Evolutionary conservation across 2,113 vertebrate genomes (phyloP).

Genomic region (Percina caprodes): DNA sequence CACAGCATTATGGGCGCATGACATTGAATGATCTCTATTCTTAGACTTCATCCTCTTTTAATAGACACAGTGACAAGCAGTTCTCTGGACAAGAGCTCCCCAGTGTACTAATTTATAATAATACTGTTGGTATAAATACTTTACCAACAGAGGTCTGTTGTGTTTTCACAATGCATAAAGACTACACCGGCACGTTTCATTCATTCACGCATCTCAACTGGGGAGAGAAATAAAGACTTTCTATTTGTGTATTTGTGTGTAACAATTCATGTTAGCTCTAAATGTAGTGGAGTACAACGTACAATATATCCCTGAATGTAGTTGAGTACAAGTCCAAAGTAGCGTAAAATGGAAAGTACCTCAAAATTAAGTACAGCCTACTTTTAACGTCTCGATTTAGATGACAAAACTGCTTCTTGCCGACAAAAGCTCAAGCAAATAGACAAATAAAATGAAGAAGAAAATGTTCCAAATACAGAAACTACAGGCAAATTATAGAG

Average conservation of each 20-base stretch:
- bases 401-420: not conserved
- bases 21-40: slow-evolving; percentile 2
- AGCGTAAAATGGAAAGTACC: not conserved
- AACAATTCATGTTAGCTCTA: not conserved
- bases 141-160: slow-evolving; percentile 27
- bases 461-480: not conserved
- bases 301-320: not conserved
- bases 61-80: slow-evolving; percentile 23
- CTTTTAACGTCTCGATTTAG: not conserved
- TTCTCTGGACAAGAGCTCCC: slow-evolving; percentile 24
- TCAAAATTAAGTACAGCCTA: not conserved
- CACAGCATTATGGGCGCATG: not conserved
- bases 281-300: not conserved
- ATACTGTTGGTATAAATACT: no score
- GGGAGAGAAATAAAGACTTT: not conserved
- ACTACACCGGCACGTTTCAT: slow-evolving; percentile 10
- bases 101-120: slow-evolving; percentile 27
- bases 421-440: not conserved
- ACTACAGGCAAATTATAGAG: not conserved
- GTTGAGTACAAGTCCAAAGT: not conserved
- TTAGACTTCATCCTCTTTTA: not conserved
- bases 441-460: not conserved
- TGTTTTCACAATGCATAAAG: not conserved
- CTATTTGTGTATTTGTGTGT: not conserved
- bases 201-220: slow-evolving; percentile 8